Evolutionary conservation across 2,888 invertebrate genomes (phyloP).

Genomic region (Hololepta plana): DNA sequence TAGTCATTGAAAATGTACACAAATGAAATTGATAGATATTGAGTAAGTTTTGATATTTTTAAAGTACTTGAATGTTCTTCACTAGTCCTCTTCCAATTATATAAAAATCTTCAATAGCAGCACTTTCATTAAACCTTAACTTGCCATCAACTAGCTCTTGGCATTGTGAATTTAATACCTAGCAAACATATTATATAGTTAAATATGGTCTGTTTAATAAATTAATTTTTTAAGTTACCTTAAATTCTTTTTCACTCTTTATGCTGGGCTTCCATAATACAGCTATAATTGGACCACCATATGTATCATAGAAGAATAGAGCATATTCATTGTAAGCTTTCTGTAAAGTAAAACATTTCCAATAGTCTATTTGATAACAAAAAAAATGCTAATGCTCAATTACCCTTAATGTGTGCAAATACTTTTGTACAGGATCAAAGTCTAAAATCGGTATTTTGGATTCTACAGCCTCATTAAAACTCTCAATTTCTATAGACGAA

Average conservation of each 20-base stretch:
- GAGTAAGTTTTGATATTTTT: no score
- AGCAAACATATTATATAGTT: no score
- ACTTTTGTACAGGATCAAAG: slow-evolving; percentile 55
- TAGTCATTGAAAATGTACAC: slow-evolving; percentile 47
- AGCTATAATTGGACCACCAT: slow-evolving; percentile 72
- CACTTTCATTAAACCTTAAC: slow-evolving; percentile 42
- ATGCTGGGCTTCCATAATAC: slow-evolving; percentile 67
- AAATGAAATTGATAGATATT: no score
- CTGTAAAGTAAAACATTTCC: slow-evolving; percentile 27
- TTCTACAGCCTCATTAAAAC: slow-evolving; percentile 11
- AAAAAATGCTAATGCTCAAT: no score
- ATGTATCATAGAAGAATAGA: slow-evolving; percentile 74
- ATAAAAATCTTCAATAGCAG: slow-evolving; percentile 52
- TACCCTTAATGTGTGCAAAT: slow-evolving; percentile 59
- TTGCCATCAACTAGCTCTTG: slow-evolving; percentile 31
- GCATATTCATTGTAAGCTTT: slow-evolving; percentile 58
- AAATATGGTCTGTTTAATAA: no score
- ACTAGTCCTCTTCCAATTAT: slow-evolving; percentile 50
- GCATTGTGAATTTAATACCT: no score
- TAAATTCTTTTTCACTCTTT: slow-evolving; percentile 44
- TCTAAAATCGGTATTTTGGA: slow-evolving; percentile 49
- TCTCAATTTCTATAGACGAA: slow-evolving; percentile 3
- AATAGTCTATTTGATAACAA: slow-evolving; percentile 1
- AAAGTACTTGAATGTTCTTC: slow-evolving; percentile 34
- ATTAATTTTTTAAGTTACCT: slow-evolving; percentile 30